phyloP scores from a whole-genome alignment of 2,888 invertebrate species.

The Amorpha juglandis region DNA sequence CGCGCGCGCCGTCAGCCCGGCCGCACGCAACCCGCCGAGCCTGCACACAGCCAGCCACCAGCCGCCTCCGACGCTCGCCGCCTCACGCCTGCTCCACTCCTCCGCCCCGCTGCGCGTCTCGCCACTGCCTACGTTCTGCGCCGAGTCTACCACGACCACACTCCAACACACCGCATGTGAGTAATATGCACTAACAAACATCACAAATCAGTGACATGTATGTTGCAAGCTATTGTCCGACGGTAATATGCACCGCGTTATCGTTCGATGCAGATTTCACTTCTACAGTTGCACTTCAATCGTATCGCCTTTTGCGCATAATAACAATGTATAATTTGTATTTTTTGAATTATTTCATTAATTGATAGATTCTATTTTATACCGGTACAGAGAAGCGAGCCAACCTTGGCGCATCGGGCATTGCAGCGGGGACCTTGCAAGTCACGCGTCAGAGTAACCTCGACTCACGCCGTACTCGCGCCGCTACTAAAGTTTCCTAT shows the following conservation, averaged over 20 bases:
- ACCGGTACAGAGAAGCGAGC: slow-evolving; percentile 69
- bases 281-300: slow-evolving; percentile 48
- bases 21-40: slow-evolving; percentile 70
- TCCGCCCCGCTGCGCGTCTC: slow-evolving; percentile 37
- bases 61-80: slow-evolving; percentile 37
- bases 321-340: neutral
- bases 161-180: slow-evolving; percentile 44
- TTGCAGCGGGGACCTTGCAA: slow-evolving; percentile 84
- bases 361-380: slow-evolving; percentile 58
- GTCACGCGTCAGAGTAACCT: slow-evolving; percentile 85
- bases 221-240: slow-evolving; percentile 60
- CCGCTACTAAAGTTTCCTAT: slow-evolving; percentile 63
- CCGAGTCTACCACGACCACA: slow-evolving; percentile 40
- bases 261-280: slow-evolving; percentile 74
- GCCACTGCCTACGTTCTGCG: slow-evolving; percentile 50
- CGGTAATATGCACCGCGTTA: slow-evolving; percentile 67
- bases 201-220: slow-evolving; percentile 35
- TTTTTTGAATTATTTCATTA: slow-evolving; percentile 36
- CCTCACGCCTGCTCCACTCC: slow-evolving; percentile 34
- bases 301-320: slow-evolving; percentile 1
- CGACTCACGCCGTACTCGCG: slow-evolving; percentile 78
- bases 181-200: slow-evolving; percentile 48
- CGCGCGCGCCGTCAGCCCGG: slow-evolving; percentile 82
- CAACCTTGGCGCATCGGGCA: slow-evolving; percentile 85
- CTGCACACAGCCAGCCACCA: slow-evolving; percentile 41